Evolutionary conservation across 2,113 vertebrate species (phyloP).

Genomic region (Pimephales promelas): DNA sequence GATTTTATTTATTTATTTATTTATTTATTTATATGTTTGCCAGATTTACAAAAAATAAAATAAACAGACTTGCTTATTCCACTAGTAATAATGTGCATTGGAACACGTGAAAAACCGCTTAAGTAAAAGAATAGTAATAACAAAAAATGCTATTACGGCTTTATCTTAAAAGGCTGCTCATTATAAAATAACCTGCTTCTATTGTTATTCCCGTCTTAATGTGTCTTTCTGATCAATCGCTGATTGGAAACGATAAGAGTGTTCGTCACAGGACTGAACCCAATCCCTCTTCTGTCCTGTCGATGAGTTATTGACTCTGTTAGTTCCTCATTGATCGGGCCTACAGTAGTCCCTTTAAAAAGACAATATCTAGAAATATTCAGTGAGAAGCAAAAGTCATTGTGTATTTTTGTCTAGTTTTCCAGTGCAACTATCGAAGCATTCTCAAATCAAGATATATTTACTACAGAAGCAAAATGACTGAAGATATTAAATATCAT

Average conservation of each 20-base stretch:
- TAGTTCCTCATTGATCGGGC: background rate
- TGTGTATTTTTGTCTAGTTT: no score
- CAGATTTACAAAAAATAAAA: no score
- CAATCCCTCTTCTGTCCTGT: background rate
- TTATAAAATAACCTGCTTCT: background rate
- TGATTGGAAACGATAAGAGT: background rate
- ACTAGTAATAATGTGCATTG: background rate
- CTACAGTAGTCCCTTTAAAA: background rate
- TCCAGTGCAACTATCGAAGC: no score
- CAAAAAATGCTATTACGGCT: background rate
- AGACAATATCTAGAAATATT: background rate
- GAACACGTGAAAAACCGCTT: background rate
- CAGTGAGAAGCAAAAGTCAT: no score
- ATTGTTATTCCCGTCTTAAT: background rate
- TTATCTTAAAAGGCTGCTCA: background rate
- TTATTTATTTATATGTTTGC: no score
- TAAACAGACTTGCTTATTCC: no score
- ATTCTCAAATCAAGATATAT: no score
- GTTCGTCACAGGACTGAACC: background rate
- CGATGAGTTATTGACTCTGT: background rate
- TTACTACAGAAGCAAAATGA: no score
- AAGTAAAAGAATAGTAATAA: background rate
- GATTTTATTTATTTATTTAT: no score
- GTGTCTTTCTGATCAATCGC: background rate
- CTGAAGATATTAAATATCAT: background rate